Conservation (phyloP, 2,797 vertebrate genomes). For the Netta rufina region DNA sequence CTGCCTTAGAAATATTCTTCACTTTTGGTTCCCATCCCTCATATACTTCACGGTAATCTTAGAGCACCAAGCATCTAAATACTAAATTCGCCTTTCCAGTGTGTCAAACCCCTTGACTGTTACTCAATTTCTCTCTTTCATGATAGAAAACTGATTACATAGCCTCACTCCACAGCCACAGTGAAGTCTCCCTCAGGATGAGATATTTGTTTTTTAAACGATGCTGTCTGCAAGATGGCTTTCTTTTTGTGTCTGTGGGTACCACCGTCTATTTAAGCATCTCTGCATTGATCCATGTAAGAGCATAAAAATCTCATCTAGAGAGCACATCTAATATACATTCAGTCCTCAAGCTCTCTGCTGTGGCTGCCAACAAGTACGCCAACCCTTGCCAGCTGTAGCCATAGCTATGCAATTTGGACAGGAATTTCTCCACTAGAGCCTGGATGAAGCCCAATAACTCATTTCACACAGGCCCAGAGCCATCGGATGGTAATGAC, state of each 20-base stretch:
- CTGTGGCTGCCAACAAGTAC: neutral
- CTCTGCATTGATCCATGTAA: neutral
- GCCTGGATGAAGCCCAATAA: constrained; percentile 52
- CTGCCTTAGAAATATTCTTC: neutral
- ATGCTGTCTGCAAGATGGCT: neutral
- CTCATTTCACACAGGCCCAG: constrained; percentile 19
- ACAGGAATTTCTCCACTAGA: constrained; percentile 36
- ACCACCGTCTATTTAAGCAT: neutral
- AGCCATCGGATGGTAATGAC: constrained; percentile 25
- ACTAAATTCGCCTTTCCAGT: neutral
- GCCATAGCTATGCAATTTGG: constrained; percentile 23
- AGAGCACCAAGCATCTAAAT: neutral
- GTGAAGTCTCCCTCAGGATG: neutral
- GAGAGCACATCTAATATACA: neutral
- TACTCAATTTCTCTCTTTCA: neutral
- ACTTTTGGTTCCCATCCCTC: neutral
- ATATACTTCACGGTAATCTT: neutral
- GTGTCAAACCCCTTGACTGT: neutral
- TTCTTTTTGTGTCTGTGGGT: too few species aligned
- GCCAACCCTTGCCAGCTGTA: neutral
- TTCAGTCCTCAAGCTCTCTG: neutral
- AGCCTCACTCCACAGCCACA: neutral
- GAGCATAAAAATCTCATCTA: neutral
- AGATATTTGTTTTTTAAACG: neutral
- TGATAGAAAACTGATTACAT: neutral